Evolutionary conservation across 2,888 invertebrate genomes (phyloP).

Genomic region (Orthonevra nobilis): DNA sequence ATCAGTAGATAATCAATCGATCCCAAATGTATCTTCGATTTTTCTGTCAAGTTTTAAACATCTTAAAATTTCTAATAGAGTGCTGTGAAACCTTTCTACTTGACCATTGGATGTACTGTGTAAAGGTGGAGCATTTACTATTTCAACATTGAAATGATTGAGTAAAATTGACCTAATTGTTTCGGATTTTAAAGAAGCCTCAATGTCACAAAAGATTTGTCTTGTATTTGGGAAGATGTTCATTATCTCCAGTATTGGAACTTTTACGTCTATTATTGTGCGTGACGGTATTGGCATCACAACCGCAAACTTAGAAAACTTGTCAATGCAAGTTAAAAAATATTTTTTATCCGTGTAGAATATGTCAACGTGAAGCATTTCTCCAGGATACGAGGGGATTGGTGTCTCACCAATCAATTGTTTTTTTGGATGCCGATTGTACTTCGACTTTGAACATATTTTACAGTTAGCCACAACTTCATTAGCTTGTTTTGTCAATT

Average conservation of each 20-base stretch:
- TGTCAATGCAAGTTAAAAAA: conserved; percentile 68
- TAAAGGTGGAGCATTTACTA: conserved; percentile 60
- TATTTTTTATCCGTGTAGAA: conserved; percentile 55
- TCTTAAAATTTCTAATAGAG: conserved; percentile 65
- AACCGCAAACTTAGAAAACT: conserved; percentile 70
- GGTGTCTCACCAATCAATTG: conserved; percentile 30
- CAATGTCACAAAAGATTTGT: conserved; percentile 71
- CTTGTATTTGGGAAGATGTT: conserved; percentile 63
- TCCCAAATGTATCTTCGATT: conserved; percentile 34
- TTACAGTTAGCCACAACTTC: conserved; percentile 28
- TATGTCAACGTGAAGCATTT: conserved; percentile 59
- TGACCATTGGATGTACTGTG: conserved; percentile 67
- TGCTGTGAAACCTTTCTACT: conserved; percentile 67
- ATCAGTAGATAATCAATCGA: too few species aligned
- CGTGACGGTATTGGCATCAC: conserved; percentile 65
- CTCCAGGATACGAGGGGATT: conserved; percentile 47
- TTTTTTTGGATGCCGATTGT: conserved; percentile 16
- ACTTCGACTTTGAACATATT: conserved; percentile 22
- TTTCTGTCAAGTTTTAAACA: conserved; percentile 57
- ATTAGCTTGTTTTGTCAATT: conserved; percentile 5
- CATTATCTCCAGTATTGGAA: conserved; percentile 59
- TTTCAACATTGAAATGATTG: conserved; percentile 57
- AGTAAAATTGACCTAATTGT: conserved; percentile 54
- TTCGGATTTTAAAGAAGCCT: conserved; percentile 62
- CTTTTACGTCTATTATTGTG: conserved; percentile 64